Conservation (phyloP, 2,113 vertebrate genomes). For the Mus musculus region GRCm39 chr8:83328001-83328500, state of each 20-base stretch:
- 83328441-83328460: background rate
- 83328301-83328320: background rate
- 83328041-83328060: background rate
- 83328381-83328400: background rate
- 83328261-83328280: background rate
- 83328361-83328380: background rate
- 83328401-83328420: background rate
- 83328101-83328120: background rate
- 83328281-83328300: background rate
- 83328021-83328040: slow-evolving; percentile 19
- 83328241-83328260: background rate
- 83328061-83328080: background rate
- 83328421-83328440: background rate
- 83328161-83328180: background rate
- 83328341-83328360: background rate
- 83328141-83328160: background rate
- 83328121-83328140: background rate
- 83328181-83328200: background rate
- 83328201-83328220: background rate
- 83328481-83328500: background rate
- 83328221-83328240: background rate
- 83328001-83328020: background rate
- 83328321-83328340: background rate
- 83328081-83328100: background rate
- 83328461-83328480: background rate